These are phyloP conservation scores for Tychaedon coryphoeus DNA, from an alignment of 2,113 vertebrate species.

Conservation along the genomic window DNA sequence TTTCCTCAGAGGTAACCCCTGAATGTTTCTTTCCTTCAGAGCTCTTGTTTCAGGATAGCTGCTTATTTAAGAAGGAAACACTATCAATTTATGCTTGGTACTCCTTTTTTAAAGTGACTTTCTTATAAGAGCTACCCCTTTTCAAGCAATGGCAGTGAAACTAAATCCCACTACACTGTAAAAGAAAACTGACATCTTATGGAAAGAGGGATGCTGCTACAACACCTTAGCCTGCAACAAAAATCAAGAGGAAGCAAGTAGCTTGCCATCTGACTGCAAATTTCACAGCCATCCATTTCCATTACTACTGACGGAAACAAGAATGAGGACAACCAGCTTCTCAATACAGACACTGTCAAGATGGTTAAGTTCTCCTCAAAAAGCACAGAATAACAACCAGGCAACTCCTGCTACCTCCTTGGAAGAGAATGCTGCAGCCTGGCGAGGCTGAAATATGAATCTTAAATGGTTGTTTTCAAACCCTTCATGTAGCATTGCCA, in stretches of 20 bases:
- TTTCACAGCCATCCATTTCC: neutral
- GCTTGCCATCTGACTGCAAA: neutral
- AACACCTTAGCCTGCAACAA: neutral
- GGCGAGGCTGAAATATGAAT: neutral
- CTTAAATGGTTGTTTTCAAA: neutral
- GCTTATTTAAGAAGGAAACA: neutral
- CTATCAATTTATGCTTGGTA: constrained; percentile 31
- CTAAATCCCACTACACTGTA: neutral
- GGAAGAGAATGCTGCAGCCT: neutral
- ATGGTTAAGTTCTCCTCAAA: neutral
- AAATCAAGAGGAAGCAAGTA: neutral
- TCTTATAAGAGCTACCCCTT: neutral
- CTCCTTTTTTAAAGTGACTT: constrained; percentile 30
- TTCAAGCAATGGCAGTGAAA: neutral
- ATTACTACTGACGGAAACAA: neutral
- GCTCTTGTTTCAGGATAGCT: constrained; percentile 12
- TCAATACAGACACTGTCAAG: neutral
- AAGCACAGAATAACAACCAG: neutral
- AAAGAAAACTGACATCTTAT: neutral
- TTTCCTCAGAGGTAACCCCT: neutral
- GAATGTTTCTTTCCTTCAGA: neutral
- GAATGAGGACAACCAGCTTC: neutral
- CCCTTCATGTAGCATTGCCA: neutral
- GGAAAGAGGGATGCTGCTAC: neutral
- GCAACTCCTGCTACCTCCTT: neutral